Evolutionary conservation across 2,113 vertebrate species (phyloP).

Genomic region (Corythornis vintsioides): DNA sequence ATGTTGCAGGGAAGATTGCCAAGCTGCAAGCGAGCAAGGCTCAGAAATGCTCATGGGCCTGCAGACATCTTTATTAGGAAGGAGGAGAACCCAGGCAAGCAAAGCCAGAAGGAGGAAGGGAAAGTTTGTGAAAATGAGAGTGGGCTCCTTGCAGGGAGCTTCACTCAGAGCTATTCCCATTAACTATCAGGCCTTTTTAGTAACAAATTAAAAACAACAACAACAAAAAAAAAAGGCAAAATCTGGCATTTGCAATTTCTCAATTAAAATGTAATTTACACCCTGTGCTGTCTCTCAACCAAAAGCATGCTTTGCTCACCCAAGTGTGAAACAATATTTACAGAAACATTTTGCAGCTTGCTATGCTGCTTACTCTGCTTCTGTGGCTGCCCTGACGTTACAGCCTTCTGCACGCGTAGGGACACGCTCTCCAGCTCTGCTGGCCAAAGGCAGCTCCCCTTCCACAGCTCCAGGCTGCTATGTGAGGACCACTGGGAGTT

Average conservation of each 20-base stretch:
- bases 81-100: background rate
- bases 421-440: accelerated
- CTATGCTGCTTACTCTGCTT: background rate
- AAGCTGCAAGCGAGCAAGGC: background rate
- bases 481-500: background rate
- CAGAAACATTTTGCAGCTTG: constrained; percentile 42
- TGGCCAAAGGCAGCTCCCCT: background rate
- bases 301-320: constrained; percentile 48
- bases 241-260: constrained; percentile 25
- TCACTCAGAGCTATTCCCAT: background rate
- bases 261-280: constrained; percentile 63
- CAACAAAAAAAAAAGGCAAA: background rate
- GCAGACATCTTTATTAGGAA: background rate
- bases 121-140: background rate
- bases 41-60: accelerated
- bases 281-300: background rate
- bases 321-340: constrained; percentile 56
- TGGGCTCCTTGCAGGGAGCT: background rate
- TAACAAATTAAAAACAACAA: background rate
- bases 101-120: background rate
- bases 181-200: background rate
- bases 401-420: accelerated
- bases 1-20: background rate
- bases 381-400: background rate
- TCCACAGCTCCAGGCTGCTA: background rate